A percentile compares a stretch with the other conserved stretches of the same genome.
Conservation (phyloP, 2,888 invertebrate genomes). For the Clistopyga incitator region DNA sequence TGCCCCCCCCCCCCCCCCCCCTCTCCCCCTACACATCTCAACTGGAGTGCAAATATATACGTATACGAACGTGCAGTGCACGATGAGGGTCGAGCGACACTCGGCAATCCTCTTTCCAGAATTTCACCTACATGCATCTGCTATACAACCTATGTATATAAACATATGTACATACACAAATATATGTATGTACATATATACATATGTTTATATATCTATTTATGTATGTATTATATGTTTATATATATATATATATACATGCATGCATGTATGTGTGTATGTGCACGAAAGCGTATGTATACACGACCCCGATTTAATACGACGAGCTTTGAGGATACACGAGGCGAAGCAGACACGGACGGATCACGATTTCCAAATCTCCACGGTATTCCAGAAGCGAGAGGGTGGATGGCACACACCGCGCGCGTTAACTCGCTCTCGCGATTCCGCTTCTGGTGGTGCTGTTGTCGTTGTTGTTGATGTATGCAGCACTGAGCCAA, state of each 20-base stretch:
- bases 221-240: background rate
- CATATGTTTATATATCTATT: background rate
- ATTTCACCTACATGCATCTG: slow-evolving; percentile 35
- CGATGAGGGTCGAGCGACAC: slow-evolving; percentile 48
- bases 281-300: slow-evolving; percentile 15
- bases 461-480: slow-evolving; percentile 43
- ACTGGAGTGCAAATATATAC: slow-evolving; percentile 45
- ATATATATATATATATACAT: background rate
- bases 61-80: slow-evolving; percentile 36
- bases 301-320: slow-evolving; percentile 74
- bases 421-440: slow-evolving; percentile 37
- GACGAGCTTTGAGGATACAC: slow-evolving; percentile 52
- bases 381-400: slow-evolving; percentile 67
- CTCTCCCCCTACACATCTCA: slow-evolving; percentile 11
- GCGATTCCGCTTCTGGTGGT: slow-evolving; percentile 43
- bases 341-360: slow-evolving; percentile 69
- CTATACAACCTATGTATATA: slow-evolving; percentile 6
- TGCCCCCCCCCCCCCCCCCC: slow-evolving; percentile 26
- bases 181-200: background rate
- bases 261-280: no score
- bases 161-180: background rate
- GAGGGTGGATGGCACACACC: slow-evolving; percentile 41
- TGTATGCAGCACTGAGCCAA: slow-evolving; percentile 40
- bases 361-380: slow-evolving; percentile 76
- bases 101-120: slow-evolving; percentile 45